Base-by-base conservation (phyloP, 2,797 vertebrate genomes). In the Microctenopoma stevenorrisi region DNA sequence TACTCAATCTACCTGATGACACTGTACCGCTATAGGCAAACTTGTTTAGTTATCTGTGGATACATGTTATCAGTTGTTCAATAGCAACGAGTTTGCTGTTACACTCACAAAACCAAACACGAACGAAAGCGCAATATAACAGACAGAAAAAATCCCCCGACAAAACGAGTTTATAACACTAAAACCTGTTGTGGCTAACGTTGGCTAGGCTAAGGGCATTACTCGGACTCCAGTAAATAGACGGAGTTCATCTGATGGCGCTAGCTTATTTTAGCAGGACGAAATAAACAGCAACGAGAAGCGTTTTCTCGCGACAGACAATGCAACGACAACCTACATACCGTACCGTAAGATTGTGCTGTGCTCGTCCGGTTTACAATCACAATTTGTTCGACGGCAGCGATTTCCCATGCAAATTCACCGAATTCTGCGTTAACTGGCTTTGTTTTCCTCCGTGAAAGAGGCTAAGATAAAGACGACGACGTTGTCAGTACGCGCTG, bases 391-490 rank as follows among this genome's bases (percentile, higher is more conserved):
- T 14, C 12, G 47, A 49, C 16, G 4, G 12, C 28, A n/a, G 16
- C 14, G 22, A 38, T 66, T 10, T 9, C 7, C 22, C 15, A 33
- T 13, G 70, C 52, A 49, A 85, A 71, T 56, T 55, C 33, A 8
- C 28, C 62, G 73, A 87, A 75, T 74, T 51, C 65, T 73, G 26
- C 26, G 73, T 69, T 83, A 65, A 74, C 86, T 72, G 86, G 77
- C 84, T 93, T 93, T 93, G 90, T 92, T 93, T 93, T 93, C 84
- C 78, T 86, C 74, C 13, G 64, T 72, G 74, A 74, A 81, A 83
- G 58, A 74, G 75, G 54, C 73, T 25, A 47, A 54, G 62, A 83
- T 76, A 83, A 86, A 85, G 71, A 64, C 61, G 68, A 22, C 48
- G 68, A 83, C 86, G 87, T 76, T 7, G 69, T n/a, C 37, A 2